A percentile compares a stretch with the other conserved stretches of the same genome.
Conservation (phyloP, 1,140 invertebrate species). For the Ceratosolen fusciceps region DNA sequence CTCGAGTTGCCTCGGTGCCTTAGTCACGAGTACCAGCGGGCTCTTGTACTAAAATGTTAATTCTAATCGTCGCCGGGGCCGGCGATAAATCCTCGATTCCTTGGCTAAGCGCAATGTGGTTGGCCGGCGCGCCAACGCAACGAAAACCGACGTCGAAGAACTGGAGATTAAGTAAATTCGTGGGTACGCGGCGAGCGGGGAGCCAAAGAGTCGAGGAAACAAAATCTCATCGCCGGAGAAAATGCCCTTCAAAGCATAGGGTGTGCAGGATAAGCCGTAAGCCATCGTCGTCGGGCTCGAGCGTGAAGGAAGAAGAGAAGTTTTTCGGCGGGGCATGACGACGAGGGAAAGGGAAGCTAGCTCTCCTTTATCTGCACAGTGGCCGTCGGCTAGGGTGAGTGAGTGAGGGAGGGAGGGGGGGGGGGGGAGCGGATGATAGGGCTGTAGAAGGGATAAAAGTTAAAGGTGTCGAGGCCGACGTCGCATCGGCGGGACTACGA, state of each 20-base stretch:
- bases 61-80: conserved; percentile 16
- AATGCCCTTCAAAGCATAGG: conserved; percentile 51
- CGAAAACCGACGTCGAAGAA: neutral
- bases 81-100: conserved; percentile 37
- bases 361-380: neutral
- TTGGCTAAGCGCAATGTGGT: neutral
- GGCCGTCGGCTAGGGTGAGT: conserved; percentile 52
- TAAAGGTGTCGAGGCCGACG: conserved; percentile 45
- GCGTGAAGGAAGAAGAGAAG: conserved; percentile 63
- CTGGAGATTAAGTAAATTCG: neutral
- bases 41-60: conserved; percentile 30
- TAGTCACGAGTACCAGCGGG: neutral
- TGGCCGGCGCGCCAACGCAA: neutral
- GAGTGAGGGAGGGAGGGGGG: conserved; percentile 40
- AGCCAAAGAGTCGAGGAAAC: neutral
- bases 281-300: conserved; percentile 44
- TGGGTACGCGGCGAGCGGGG: neutral
- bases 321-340: conserved; percentile 54
- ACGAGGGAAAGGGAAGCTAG: conserved; percentile 62
- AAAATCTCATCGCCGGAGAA: conserved; percentile 28
- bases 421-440: conserved; percentile 54
- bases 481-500: conserved; percentile 22
- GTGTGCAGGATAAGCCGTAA: conserved; percentile 31
- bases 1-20: neutral
- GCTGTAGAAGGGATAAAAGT: conserved; percentile 56